A percentile compares a stretch with the other conserved stretches of the same genome.
Evolutionary conservation across 2,113 vertebrate genomes (phyloP).

Genomic region (Pseudopipra pipra): DNA sequence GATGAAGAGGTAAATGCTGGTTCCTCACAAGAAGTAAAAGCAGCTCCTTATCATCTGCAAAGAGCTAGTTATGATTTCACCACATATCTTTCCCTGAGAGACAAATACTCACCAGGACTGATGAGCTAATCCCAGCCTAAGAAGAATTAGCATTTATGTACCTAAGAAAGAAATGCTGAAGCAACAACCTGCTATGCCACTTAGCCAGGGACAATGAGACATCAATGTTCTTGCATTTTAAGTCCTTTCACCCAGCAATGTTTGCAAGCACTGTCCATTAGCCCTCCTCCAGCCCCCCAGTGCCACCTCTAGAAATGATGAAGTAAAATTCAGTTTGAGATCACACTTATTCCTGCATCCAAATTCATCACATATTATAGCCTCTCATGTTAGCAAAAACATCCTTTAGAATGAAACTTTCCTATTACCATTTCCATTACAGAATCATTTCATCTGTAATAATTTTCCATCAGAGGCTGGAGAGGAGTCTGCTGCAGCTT

Average conservation of each 20-base stretch:
- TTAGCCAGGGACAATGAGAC: background rate
- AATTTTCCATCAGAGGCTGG: conserved; percentile 59
- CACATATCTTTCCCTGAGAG: background rate
- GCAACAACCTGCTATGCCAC: conserved; percentile 9
- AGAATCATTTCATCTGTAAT: conserved; percentile 65
- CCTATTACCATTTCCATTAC: conserved; percentile 56
- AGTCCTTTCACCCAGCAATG: background rate
- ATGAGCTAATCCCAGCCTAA: conserved; percentile 5
- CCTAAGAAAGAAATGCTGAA: conserved; percentile 33
- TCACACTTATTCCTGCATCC: background rate
- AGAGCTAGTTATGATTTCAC: background rate
- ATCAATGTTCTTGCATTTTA: background rate
- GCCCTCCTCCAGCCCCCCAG: background rate
- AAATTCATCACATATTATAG: conserved; percentile 26
- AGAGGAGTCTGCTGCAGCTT: conserved; percentile 55
- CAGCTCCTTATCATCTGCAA: background rate
- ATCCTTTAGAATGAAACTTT: conserved; percentile 50
- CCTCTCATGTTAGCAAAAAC: conserved; percentile 31
- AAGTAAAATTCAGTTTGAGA: conserved; percentile 34
- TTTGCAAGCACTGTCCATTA: background rate
- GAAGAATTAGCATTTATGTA: conserved; percentile 8
- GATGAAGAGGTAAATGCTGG: background rate
- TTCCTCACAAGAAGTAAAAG: background rate
- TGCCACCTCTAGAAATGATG: conserved; percentile 39
- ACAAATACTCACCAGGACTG: background rate